Base-by-base conservation (phyloP, 2,888 invertebrate species). In the Melieria crassipennis region DNA sequence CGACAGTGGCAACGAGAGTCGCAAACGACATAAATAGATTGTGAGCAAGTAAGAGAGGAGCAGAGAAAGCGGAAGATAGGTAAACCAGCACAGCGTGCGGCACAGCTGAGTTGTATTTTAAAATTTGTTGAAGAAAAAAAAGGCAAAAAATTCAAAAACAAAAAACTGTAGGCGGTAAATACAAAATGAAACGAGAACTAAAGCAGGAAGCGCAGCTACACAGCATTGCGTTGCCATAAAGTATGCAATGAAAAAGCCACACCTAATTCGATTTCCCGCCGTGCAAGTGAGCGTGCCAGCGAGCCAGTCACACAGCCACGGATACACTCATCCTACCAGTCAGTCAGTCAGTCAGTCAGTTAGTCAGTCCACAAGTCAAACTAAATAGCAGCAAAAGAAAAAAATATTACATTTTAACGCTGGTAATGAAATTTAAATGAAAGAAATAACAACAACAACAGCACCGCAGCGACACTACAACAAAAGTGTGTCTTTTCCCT, bases 201-300 rank as follows among this genome's bases (percentile, higher is more conserved):
- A n/a, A n/a, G 30, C 43, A 13, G 30, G 30, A 0, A 30, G 30
- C 30, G 30, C 30, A 30, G 30, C 30, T 30, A 30, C 30, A 30
- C 30, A 1, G 30, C 30, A 2, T 48, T 63, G 47, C 10, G 46
- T 30, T 45, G 52, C 68, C 48, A 45, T n/a, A 43, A 62, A 64
- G 43, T 63, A 64, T 45, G 52, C 57, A 48, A 56, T 69, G 68
- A 62, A 46, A n/a, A 61, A 56, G 16, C 52, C 46, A 56, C 16
- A 42, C 42, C 13, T 58, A 63, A 69, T 63, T 69, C 61, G 61
- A 68, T 68, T 68, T 65, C 50, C 47, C 13, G 58, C 4, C 3
- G 45, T n/a, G 16, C 42, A 4, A 30, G 55, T n/a, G 9, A 6
- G 43, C 10, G 16, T 50, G 48, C 6, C 30, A 46, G 13, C 52